Base-by-base conservation (phyloP, 2,797 vertebrate species). In the Cygnus olor region DNA sequence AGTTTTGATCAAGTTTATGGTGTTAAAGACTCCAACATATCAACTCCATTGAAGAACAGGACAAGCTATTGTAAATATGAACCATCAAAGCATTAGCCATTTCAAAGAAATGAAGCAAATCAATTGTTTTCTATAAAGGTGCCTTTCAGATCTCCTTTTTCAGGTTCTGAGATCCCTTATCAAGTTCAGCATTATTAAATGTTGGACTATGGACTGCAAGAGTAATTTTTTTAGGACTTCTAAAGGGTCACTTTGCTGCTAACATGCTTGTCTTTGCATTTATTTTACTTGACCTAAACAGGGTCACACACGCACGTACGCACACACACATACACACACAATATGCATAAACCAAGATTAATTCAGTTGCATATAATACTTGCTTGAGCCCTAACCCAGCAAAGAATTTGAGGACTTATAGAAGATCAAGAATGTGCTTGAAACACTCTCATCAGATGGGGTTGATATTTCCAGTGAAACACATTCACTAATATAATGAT, bases 41-140 rank as follows among this genome's bases (percentile, higher is more conserved):
- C 98, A 98, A 96, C 97, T 97, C 97, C 96, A 96, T 66, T 94
- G 97, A 97, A 95, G 95, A 98, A 96, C 96, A 97, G 97, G 97
- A 97, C 96, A 97, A 98, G 98, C 96, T 97, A 94, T 96, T 97
- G 98, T 98, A 98, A 98, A 98, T 98, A 98, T 95, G 97, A 98
- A 97, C 97, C 98, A 98, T 98, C 98, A 98, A 98, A 98, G 98
- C 98, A 98, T 96, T 95, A 97, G 97, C 98, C 98, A 97, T 98
- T 98, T 98, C 98, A 98, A 98, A 97, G 98, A 98, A 98, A 98
- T 98, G 98, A 98, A 98, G 97, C 98, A 98, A 98, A 98, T 98
- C 98, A 97, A 98, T 98, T 97, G 98, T 97, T 97, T 97, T 97
- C 91, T 76, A 94, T 94, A 97, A 98, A 98, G 98, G 98, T 98